Evolutionary conservation across 2,888 invertebrate species (phyloP).

Genomic region (Plagodis pulveraria): DNA sequence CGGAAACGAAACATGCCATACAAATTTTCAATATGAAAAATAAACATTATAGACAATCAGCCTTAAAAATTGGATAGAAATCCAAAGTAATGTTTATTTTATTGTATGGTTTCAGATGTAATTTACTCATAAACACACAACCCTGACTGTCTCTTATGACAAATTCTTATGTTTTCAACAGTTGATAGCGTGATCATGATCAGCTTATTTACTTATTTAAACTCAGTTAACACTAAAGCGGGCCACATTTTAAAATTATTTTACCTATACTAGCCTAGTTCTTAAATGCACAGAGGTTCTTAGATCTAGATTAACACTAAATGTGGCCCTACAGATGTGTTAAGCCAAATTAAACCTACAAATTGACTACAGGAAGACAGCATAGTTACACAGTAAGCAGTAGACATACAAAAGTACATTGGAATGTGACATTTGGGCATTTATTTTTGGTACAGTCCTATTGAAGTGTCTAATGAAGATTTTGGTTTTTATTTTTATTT

Average conservation of each 20-base stretch:
- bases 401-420: constrained; percentile 49
- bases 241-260: constrained; percentile 4
- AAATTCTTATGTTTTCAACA: too few relatives aligned
- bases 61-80: constrained; percentile 29
- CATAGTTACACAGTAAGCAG: constrained; percentile 49
- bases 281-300: constrained; percentile 33
- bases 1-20: constrained; percentile 5
- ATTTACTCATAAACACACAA: too few relatives aligned
- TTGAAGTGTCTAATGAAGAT: constrained; percentile 40
- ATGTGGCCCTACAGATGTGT: constrained; percentile 17
- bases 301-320: constrained; percentile 27
- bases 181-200: too few relatives aligned
- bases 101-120: background rate
- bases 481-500: constrained; percentile 21
- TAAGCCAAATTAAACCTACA: constrained; percentile 48
- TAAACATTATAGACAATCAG: constrained; percentile 31
- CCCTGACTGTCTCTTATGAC: too few relatives aligned
- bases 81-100: constrained; percentile 23
- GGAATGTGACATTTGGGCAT: constrained; percentile 58
- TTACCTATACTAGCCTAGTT: constrained; percentile 28
- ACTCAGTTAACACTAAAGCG: background rate
- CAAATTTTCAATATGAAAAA: constrained; percentile 22
- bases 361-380: constrained; percentile 70
- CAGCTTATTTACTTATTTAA: background rate
- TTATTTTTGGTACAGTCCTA: constrained; percentile 56